A percentile compares a stretch with the other conserved stretches of the same genome.
Conservation (phyloP, 2,113 vertebrate genomes). For the Ranitomeya variabilis region DNA sequence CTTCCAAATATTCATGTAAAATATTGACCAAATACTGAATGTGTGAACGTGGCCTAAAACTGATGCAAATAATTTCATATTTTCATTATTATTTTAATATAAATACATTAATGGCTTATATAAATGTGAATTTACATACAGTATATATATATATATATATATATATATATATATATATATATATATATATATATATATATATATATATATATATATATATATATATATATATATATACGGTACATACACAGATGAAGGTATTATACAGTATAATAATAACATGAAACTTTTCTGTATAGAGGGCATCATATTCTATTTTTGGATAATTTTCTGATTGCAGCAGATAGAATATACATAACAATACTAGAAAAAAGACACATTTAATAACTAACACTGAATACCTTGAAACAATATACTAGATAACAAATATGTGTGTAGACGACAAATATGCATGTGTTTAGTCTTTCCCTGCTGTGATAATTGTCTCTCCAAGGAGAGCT, state of each 20-base stretch:
- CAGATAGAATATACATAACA: background rate
- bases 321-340: background rate
- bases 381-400: conserved; percentile 20
- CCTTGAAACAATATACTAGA: conserved; percentile 39
- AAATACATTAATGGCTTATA: background rate
- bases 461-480: conserved; percentile 56
- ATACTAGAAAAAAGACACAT: background rate
- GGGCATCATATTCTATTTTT: background rate
- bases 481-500: conserved; percentile 56
- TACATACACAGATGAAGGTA: too few species aligned
- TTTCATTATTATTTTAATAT: background rate
- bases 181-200: too few species aligned
- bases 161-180: too few species aligned
- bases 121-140: background rate
- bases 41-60: too few species aligned
- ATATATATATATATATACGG: too few species aligned
- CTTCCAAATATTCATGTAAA: too few species aligned
- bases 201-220: too few species aligned
- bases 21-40: too few species aligned
- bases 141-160: too few species aligned
- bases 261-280: background rate
- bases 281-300: background rate
- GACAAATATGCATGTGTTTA: conserved; percentile 57
- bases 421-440: conserved; percentile 26
- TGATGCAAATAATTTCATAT: too few species aligned